These are phyloP conservation scores for Camponotus fellah DNA, from an alignment of 2,888 invertebrate species.

Conservation along the genomic window DNA sequence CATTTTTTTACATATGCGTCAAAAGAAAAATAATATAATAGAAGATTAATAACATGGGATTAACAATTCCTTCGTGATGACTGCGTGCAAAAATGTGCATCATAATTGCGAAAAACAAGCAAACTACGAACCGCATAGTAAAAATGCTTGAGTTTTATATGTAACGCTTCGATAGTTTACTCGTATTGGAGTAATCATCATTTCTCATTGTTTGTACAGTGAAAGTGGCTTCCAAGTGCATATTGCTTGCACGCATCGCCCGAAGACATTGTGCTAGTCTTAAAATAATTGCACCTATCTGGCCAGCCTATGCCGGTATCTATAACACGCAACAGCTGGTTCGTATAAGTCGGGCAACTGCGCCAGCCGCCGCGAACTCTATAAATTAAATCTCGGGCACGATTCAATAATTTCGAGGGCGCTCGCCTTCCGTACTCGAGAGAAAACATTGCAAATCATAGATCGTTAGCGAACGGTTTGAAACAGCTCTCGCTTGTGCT, in stretches of 20 bases:
- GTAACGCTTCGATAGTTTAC: conserved; percentile 42
- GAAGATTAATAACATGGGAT: conserved; percentile 8
- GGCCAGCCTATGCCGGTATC: conserved; percentile 23
- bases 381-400: conserved; percentile 41
- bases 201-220: conserved; percentile 63
- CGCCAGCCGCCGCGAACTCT: not conserved
- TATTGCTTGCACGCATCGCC: conserved; percentile 40
- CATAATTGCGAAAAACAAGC: conserved; percentile 13
- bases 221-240: conserved; percentile 65
- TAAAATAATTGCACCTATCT: conserved; percentile 58
- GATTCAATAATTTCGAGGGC: conserved; percentile 45
- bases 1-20: not conserved
- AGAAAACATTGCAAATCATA: conserved; percentile 39
- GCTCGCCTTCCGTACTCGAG: conserved; percentile 27
- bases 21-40: not conserved
- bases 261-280: conserved; percentile 50
- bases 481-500: conserved; percentile 3
- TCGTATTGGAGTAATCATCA: conserved; percentile 47
- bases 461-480: conserved; percentile 43
- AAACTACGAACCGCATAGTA: not conserved
- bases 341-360: conserved; percentile 30
- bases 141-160: conserved; percentile 31
- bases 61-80: not conserved
- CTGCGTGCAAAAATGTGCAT: not conserved
- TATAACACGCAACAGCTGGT: conserved; percentile 29